Conservation (phyloP, 2,797 vertebrate genomes). For the Tolypeutes matacus region DNA sequence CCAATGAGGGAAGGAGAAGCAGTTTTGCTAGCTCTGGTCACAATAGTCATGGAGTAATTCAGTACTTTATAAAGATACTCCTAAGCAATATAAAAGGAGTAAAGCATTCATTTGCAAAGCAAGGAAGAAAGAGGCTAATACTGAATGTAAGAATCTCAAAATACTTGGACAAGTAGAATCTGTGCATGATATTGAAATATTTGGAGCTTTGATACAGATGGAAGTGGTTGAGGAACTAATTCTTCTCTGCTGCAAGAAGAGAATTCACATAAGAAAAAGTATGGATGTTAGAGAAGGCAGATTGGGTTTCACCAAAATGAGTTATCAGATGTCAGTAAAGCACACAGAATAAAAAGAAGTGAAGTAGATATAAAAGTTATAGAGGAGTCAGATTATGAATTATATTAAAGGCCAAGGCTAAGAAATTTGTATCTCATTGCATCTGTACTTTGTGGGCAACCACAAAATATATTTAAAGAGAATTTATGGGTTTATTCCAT, state of each 20-base stretch:
- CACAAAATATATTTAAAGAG: not conserved
- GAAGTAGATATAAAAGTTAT: not conserved
- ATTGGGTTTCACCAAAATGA: fast-evolving
- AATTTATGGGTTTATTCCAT: not conserved
- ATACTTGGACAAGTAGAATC: not conserved
- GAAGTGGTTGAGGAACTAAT: not conserved
- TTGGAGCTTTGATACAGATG: not conserved
- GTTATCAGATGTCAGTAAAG: not conserved
- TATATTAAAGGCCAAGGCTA: not conserved
- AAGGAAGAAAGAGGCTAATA: not conserved
- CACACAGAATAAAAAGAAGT: not conserved
- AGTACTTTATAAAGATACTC: not conserved
- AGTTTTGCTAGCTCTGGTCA: not conserved
- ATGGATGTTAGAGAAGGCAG: not conserved
- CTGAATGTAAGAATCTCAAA: not conserved
- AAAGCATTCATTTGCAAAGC: not conserved
- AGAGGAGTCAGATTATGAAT: not conserved
- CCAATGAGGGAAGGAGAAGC: not conserved
- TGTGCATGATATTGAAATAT: not conserved
- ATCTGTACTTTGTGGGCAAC: not conserved
- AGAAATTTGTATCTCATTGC: not conserved
- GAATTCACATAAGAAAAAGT: not conserved
- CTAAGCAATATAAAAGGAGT: not conserved
- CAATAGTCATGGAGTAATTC: not conserved
- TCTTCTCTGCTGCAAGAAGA: not conserved